These are phyloP conservation scores for Melanotaenia parkinsoni DNA, from an alignment of 2,797 vertebrate species.

Conservation along the genomic window DNA sequence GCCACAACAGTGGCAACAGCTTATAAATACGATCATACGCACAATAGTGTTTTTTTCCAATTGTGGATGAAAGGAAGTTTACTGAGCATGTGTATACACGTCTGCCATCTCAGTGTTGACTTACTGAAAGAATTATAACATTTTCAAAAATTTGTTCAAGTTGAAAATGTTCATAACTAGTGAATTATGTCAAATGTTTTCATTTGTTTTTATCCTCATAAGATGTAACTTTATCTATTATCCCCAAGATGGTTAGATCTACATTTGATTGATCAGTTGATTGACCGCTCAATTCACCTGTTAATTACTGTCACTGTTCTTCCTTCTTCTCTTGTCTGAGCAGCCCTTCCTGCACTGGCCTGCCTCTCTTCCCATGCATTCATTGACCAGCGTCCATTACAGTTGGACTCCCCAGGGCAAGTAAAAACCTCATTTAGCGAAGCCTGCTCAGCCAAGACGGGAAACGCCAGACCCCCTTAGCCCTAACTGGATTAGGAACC, in stretches of 20 bases:
- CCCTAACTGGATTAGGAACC: slow-evolving; percentile 84
- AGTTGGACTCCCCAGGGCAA: slow-evolving; percentile 82
- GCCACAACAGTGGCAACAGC: slow-evolving; percentile 40
- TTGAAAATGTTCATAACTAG: slow-evolving; percentile 20
- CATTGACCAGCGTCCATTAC: slow-evolving; percentile 83
- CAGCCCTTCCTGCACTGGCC: slow-evolving; percentile 35
- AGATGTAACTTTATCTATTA: not conserved
- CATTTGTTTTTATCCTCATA: not conserved
- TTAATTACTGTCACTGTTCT: slow-evolving; percentile 63
- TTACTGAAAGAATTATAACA: slow-evolving; percentile 32
- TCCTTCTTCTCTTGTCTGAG: slow-evolving; percentile 29
- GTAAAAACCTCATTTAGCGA: slow-evolving; percentile 84
- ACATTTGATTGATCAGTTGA: slow-evolving; percentile 44
- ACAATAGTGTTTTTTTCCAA: slow-evolving; percentile 63
- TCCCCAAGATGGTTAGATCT: slow-evolving; percentile 15
- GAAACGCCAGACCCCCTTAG: slow-evolving; percentile 81
- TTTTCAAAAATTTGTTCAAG: slow-evolving; percentile 25
- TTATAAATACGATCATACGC: slow-evolving; percentile 73
- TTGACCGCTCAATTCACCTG: slow-evolving; percentile 65
- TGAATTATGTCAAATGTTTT: slow-evolving; percentile 3
- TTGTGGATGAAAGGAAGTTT: slow-evolving; percentile 62
- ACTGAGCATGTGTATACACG: slow-evolving; percentile 26
- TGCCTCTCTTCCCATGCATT: slow-evolving; percentile 66
- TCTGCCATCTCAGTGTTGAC: slow-evolving; percentile 44
- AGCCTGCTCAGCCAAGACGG: slow-evolving; percentile 82